phyloP scores from a whole-genome alignment of 2,888 invertebrate species.

The Empis stercorea region DNA sequence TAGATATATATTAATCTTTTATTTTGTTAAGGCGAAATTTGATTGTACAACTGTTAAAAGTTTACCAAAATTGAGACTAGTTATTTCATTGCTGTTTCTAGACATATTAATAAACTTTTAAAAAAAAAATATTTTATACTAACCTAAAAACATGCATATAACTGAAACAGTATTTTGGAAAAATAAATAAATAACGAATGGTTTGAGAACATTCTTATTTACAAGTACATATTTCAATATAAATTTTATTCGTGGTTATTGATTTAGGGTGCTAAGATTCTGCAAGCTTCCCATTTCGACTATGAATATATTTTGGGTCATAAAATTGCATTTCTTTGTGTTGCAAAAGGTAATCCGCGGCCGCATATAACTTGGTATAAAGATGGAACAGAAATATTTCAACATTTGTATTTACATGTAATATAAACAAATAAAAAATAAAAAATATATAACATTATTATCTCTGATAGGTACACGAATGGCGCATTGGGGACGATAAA shows the following conservation, averaged over 20 bases:
- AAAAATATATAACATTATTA: conserved; percentile 1
- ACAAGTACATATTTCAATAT: too few relatives aligned
- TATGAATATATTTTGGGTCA: conserved; percentile 88
- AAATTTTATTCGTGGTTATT: neutral
- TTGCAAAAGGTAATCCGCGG: conserved; percentile 76
- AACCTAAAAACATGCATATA: too few relatives aligned
- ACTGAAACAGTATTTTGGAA: too few relatives aligned
- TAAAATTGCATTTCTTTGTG: conserved; percentile 85
- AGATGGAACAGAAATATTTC: conserved; percentile 84
- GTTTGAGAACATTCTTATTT: too few relatives aligned
- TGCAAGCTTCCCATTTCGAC: conserved; percentile 82
- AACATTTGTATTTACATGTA: conserved; percentile 78
- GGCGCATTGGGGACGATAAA: conserved; percentile 67
- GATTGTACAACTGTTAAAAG: too few relatives aligned
- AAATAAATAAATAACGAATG: too few relatives aligned
- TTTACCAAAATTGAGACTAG: too few relatives aligned
- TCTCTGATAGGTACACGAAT: conserved; percentile 65
- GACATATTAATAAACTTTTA: too few relatives aligned
- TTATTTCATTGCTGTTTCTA: too few relatives aligned
- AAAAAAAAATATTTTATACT: too few relatives aligned
- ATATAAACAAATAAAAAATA: neutral
- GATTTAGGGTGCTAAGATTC: conserved; percentile 74
- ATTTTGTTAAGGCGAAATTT: too few relatives aligned
- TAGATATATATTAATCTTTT: too few relatives aligned
- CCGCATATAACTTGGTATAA: conserved; percentile 95